Base-by-base conservation (phyloP, 2,113 vertebrate species). In the Ranitomeya imitator region DNA sequence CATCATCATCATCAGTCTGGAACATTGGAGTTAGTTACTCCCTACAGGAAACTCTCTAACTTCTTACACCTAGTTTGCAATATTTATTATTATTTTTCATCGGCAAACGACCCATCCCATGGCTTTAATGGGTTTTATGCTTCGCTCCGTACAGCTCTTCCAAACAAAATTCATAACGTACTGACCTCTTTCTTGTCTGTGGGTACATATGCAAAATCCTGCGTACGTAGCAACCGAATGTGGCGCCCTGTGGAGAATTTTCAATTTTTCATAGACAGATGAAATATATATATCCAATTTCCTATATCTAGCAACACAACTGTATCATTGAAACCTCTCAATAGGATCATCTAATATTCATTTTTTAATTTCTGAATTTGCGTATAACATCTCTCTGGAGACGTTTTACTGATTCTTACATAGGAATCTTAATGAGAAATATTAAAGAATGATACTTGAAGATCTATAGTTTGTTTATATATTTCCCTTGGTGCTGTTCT, bases 291-390 rank as follows among this genome's bases (percentile, higher is more conserved):
- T 90, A 92, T 93, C 83, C 90, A 91, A 91, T 91, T 89, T 85
- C 90, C 87, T 89, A 90, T 89, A 77, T 89, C 88, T 88, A 92
- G 92, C 91, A 92, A 89, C 91, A 92, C 92, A 90, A 93, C 88
- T 90, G 91, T 93, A 94, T 93, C 90, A 90, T 90, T 90, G 90
- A 92, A 93, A 93, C 94, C 92, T 92, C 92, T 92, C 93, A 92
- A 93, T 92, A 94, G 93, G 88, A 94, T 93, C 92, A 94, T 94
- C 92, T 92, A 94, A 93, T 93, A 94, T 94, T 94, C 93, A 93
- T 94, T 94, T 94, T 94, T 93, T 93, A 94, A 94, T 94, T 94
- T 93, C 91, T 94, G 89, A 92, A 91, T 93, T 94, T 94, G 92
- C 89, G 93, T 90, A 92, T 92, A 93, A 93, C 93, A 90, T 93